Evolutionary conservation across 2,113 vertebrate species (phyloP).

Genomic region (Benitochromis conjunctus): DNA sequence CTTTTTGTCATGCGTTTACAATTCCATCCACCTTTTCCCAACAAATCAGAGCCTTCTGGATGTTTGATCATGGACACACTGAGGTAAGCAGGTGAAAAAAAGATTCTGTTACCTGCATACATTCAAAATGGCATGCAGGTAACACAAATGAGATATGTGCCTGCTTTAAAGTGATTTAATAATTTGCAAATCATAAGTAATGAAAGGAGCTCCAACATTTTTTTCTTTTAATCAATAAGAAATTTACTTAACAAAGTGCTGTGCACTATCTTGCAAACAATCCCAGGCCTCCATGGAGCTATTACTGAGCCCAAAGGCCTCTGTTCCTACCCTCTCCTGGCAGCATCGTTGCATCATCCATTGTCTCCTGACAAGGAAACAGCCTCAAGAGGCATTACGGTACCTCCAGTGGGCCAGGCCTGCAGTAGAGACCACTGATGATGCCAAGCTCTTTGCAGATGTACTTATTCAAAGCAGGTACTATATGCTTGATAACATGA

Average conservation of each 20-base stretch:
- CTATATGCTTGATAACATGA: not conserved
- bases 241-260: not conserved
- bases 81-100: not conserved
- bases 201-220: not conserved
- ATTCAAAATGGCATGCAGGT: conserved; percentile 1
- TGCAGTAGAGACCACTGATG: conserved; percentile 22
- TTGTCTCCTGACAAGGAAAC: conserved; percentile 39
- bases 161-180: not conserved
- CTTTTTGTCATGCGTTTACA: conserved; percentile 56
- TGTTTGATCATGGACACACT: conserved; percentile 52
- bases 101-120: too few species aligned
- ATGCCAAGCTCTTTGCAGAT: conserved; percentile 39
- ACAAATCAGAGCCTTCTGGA: conserved; percentile 60
- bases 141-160: conserved; percentile 9
- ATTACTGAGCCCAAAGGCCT: conserved; percentile 39
- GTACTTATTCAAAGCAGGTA: conserved; percentile 60
- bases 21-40: conserved; percentile 47
- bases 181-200: not conserved
- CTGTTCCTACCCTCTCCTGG: conserved; percentile 30
- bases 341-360: conserved; percentile 50
- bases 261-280: not conserved
- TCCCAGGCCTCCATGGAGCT: conserved; percentile 48
- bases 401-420: conserved; percentile 49
- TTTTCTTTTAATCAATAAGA: not conserved
- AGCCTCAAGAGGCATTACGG: conserved; percentile 22